Evolutionary conservation across 2,797 vertebrate species (phyloP).

Genomic region (Peromyscus nudipes): DNA sequence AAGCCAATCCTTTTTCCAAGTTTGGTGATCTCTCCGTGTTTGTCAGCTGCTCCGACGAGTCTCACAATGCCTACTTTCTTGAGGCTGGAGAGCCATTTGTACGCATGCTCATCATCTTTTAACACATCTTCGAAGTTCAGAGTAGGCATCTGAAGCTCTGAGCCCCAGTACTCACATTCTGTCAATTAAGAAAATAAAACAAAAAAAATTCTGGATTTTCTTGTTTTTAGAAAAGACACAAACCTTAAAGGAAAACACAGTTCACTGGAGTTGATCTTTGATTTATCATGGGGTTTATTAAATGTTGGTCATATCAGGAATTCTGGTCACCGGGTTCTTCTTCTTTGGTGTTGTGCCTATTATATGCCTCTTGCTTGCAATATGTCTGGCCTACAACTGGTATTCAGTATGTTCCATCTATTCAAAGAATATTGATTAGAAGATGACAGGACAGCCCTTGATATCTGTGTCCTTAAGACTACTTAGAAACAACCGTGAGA

Average conservation of each 20-base stretch:
- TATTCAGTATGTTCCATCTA: neutral
- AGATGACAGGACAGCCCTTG: neutral
- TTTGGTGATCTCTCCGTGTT: conserved; percentile 92
- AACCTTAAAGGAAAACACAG: neutral
- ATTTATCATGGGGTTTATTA: neutral
- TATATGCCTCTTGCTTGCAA: neutral
- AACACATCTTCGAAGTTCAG: conserved; percentile 93
- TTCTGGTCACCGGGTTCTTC: neutral
- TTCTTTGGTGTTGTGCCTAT: neutral
- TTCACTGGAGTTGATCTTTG: neutral
- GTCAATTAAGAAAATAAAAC: conserved; percentile 66
- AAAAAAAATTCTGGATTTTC: conserved; percentile 14
- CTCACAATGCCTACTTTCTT: conserved; percentile 93
- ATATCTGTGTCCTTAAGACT: neutral
- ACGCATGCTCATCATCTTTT: conserved; percentile 90
- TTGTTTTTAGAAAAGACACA: neutral
- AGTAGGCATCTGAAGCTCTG: conserved; percentile 91
- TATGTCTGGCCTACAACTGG: neutral
- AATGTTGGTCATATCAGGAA: neutral
- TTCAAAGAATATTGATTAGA: neutral
- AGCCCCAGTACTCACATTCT: conserved; percentile 94
- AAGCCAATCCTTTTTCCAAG: conserved; percentile 96
- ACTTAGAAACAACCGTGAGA: conserved; percentile 1
- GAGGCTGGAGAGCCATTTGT: conserved; percentile 93
- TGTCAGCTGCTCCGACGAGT: conserved; percentile 92